Base-by-base conservation (phyloP, 2,888 invertebrate genomes). In the Bhutanitis thaidina region DNA sequence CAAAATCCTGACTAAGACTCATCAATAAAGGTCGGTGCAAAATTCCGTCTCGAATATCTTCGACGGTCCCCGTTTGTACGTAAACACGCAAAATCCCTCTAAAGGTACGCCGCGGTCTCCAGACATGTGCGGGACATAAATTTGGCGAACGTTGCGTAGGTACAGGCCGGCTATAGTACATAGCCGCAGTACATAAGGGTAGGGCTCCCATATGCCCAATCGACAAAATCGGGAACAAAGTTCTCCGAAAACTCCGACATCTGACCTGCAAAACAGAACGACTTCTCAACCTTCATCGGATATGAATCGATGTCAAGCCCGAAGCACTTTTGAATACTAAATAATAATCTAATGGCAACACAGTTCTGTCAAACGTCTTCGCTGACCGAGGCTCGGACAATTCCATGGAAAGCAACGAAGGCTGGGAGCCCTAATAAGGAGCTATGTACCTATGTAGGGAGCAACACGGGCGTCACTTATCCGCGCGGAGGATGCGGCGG, bases 81-180 rank as follows among this genome's bases (percentile, higher is more conserved):
- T 85, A 86, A 84, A 87, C 88, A 88, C 87, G 86, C 86, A 85
- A 87, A 88, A 86, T 86, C 88, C 87, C 85, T 85, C 85, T 76
- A 80, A 87, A 88, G 87, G 88, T 86, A 84, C 80, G 69, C 80
- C 87, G 88, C 86, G 88, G 88, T 87, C 86, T 84, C 84, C 71
- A 89, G 88, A 87, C 88, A 89, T 89, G 88, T 88, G 85, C 88
- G 85, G 86, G 84, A 88, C 88, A 89, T 88, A 89, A 89, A 89
- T 88, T 88, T 87, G 88, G 88, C 80, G 80, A 84, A 77, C 80
- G 85, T 81, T 85, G 82, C 86, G 81, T 85, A 85, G 84, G 80
- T 84, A 82, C 77, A 75, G 82, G 80, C 83, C 79, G 82, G 83
- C 71, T 86, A 86, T 85, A 77, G n/a, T n/a, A n/a, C n/a, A n/a